Evolutionary conservation across 2,888 invertebrate species (phyloP).

Genomic region (Hirudinaria manillensis): DNA sequence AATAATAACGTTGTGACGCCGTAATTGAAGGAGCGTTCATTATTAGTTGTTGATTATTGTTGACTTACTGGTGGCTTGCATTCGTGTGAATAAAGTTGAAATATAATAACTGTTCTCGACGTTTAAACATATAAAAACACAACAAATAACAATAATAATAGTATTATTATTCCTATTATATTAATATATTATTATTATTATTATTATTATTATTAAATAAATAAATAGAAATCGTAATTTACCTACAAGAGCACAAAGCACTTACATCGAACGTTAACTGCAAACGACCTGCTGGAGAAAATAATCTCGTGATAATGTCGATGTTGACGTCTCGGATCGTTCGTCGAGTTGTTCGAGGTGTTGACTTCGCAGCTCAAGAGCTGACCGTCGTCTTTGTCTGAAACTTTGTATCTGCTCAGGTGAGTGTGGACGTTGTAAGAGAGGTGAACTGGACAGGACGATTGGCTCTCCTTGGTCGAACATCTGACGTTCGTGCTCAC

Average conservation of each 20-base stretch:
- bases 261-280: constrained; percentile 26
- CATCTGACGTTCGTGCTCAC: constrained; percentile 14
- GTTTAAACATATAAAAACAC: no score
- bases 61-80: no score
- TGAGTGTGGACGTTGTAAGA: constrained; percentile 19
- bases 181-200: background rate
- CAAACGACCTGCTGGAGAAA: background rate
- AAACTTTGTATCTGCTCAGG: constrained; percentile 18
- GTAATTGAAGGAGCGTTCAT: no score
- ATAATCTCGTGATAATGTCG: background rate
- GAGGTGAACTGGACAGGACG: constrained; percentile 27
- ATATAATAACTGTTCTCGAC: no score
- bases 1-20: no score
- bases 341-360: background rate
- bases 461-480: background rate
- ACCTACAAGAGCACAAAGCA: no score
- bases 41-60: no score
- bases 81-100: no score
- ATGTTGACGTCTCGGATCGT: background rate
- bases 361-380: constrained; percentile 14
- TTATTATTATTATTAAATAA: no score
- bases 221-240: no score
- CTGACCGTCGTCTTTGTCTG: constrained; percentile 18
- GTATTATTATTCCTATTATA: no score
- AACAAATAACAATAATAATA: no score